Evolutionary conservation across 2,888 invertebrate species (phyloP).

Genomic region (Villa cingulata): DNA sequence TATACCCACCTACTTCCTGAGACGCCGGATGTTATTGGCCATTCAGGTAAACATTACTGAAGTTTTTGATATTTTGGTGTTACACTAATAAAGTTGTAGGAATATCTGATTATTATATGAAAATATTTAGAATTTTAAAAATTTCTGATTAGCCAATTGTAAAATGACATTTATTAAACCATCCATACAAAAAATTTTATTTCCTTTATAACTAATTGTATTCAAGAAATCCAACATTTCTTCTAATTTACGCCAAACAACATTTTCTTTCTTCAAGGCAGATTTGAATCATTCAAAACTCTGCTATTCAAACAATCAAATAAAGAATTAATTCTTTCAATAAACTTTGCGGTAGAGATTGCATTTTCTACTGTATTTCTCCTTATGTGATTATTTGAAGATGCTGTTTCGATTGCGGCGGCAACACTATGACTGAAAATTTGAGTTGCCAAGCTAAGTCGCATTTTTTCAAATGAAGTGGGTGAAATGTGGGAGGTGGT

Average conservation of each 20-base stretch:
- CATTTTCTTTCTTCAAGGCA: slow-evolving; percentile 2
- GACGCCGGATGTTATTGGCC: too few species aligned
- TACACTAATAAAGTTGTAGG: too few species aligned
- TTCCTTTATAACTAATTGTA: too few species aligned
- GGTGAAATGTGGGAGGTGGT: slow-evolving; percentile 3
- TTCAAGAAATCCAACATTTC: too few species aligned
- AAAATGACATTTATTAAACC: too few species aligned
- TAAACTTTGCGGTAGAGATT: slow-evolving; percentile 5
- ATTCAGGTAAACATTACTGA: too few species aligned
- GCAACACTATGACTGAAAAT: slow-evolving; percentile 6
- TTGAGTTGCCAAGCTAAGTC: slow-evolving; percentile 6
- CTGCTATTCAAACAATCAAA: slow-evolving; percentile 9
- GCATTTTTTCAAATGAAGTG: slow-evolving; percentile 10
- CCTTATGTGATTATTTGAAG: slow-evolving; percentile 1
- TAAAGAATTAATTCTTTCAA: slow-evolving; percentile 4
- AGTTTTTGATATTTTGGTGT: too few species aligned
- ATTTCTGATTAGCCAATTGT: too few species aligned
- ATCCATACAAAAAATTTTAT: too few species aligned
- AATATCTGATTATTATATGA: too few species aligned
- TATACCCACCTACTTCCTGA: too few species aligned
- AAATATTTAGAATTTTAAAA: too few species aligned
- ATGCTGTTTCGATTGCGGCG: slow-evolving; percentile 6
- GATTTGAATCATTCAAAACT: slow-evolving; percentile 3
- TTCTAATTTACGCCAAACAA: neutral
- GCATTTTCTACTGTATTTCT: slow-evolving; percentile 2